These are phyloP conservation scores for Ceratina japonica DNA, from an alignment of 1,140 invertebrate species.

Conservation along the genomic window DNA sequence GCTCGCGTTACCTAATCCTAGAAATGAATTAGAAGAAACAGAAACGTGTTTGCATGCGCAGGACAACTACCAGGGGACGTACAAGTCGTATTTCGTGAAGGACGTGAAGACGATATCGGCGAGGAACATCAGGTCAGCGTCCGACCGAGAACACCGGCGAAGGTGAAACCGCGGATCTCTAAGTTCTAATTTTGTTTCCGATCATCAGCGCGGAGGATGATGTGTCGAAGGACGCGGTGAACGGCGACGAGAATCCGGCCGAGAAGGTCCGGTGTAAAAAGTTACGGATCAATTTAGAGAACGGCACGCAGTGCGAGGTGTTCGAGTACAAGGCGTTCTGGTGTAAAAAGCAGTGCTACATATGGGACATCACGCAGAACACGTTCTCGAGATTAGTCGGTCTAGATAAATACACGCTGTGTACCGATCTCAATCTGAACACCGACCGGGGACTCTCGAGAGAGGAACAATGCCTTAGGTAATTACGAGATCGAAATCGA, in stretches of 20 bases:
- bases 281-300: slow-evolving; percentile 74
- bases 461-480: slow-evolving; percentile 79
- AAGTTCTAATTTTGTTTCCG: background rate
- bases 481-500: slow-evolving; percentile 13
- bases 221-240: slow-evolving; percentile 33
- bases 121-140: slow-evolving; percentile 76
- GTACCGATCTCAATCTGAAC: slow-evolving; percentile 81
- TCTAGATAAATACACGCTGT: slow-evolving; percentile 82
- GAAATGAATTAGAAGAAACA: background rate
- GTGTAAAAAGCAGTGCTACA: slow-evolving; percentile 85
- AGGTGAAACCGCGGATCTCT: too few species aligned
- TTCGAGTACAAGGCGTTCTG: slow-evolving; percentile 79
- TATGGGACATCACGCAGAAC: slow-evolving; percentile 83
- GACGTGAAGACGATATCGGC: slow-evolving; percentile 80
- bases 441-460: slow-evolving; percentile 80
- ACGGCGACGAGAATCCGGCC: slow-evolving; percentile 58
- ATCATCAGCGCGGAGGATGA: slow-evolving; percentile 35
- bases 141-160: background rate
- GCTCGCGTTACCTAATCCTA: background rate
- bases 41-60: slow-evolving; percentile 49
- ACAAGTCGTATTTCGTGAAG: slow-evolving; percentile 85
- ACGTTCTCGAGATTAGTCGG: slow-evolving; percentile 84
- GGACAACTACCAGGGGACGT: slow-evolving; percentile 86
- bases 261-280: slow-evolving; percentile 66
- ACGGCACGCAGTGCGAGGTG: slow-evolving; percentile 74